Base-by-base conservation (phyloP, 92 coral and sea anemone species). In the Siderastrea radians region DNA sequence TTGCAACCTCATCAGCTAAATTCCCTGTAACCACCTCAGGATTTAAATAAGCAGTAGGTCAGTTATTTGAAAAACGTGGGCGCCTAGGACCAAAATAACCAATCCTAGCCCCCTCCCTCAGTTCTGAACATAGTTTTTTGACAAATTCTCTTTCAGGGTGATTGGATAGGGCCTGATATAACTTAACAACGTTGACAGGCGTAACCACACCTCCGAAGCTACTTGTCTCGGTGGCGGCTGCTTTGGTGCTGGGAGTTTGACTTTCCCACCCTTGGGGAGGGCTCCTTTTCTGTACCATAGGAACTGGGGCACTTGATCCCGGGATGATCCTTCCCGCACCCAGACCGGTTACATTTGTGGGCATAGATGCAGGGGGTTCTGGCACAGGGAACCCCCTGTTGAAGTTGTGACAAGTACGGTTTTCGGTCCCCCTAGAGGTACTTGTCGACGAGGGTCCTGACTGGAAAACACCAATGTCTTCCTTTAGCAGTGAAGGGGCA, bases 61-160 rank as follows among this genome's bases (percentile, higher is more conserved):
- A 45, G 55, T 86, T 86, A 49, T 53, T 86, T 13, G 53, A 65
- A 80, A 79, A 71, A n/a, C 86, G 78, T 6, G 87, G 69, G 80
- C 10, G 6, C 38, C 80, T 86, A 54, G 16, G 26, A 13, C 86
- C 80, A 14, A 46, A 26, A 49, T 51, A 87, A 26, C 86, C 90
- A 53, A 79, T 72, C n/a, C n/a, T n/a, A n/a, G n/a, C n/a, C n/a
- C n/a, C n/a, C n/a, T n/a, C n/a, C n/a, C n/a, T n/a, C n/a, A n/a
- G n/a, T n/a, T n/a, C n/a, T n/a, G n/a, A n/a, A n/a, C n/a, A n/a
- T n/a, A n/a, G n/a, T n/a, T n/a, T n/a, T n/a, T n/a, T n/a, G n/a
- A n/a, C n/a, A n/a, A n/a, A n/a, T n/a, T n/a, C n/a, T n/a, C n/a
- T n/a, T 70, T 70, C 71, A 49, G 87, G 91, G 72, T 79, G 91